Conservation (phyloP, 2,888 invertebrate species). For the Busseola fusca region DNA sequence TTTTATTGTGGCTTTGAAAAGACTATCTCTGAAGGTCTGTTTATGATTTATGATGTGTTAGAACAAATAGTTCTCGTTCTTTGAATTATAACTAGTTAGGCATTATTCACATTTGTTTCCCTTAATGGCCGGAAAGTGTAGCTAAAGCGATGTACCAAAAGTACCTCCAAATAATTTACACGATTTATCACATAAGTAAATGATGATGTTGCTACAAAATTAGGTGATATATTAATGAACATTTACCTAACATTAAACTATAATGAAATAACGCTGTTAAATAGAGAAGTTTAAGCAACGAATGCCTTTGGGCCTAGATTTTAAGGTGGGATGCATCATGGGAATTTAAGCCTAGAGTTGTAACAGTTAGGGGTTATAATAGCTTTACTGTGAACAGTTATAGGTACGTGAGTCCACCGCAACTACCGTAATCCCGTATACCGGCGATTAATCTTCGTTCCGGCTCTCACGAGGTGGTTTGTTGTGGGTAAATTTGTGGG, state of each 20-base stretch:
- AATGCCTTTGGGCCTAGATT: conserved; percentile 69
- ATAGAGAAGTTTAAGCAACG: conserved; percentile 72
- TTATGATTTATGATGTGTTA: conserved; percentile 1
- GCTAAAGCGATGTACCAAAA: conserved; percentile 32
- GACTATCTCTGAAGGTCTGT: conserved; percentile 20
- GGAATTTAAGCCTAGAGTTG: conserved; percentile 67
- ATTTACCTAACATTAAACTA: conserved; percentile 70
- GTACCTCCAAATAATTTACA: conserved; percentile 42
- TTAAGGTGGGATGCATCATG: conserved; percentile 47
- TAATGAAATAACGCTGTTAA: conserved; percentile 76
- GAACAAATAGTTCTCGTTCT: conserved; percentile 29
- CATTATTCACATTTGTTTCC: conserved; percentile 29
- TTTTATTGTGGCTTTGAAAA: conserved; percentile 34
- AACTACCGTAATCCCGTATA: conserved; percentile 80
- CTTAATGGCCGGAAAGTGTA: conserved; percentile 34
- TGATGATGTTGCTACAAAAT: conserved; percentile 53
- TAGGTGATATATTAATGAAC: conserved; percentile 63
- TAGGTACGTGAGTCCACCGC: conserved; percentile 71
- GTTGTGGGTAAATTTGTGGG: conserved; percentile 85
- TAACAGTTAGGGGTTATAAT: conserved; percentile 57
- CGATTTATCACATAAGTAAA: conserved; percentile 55
- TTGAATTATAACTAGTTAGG: conserved; percentile 20
- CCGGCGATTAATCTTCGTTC: conserved; percentile 84
- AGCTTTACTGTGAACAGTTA: conserved; percentile 64
- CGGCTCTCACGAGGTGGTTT: conserved; percentile 84